Evolutionary conservation across 2,888 invertebrate species (phyloP), one percentile per base, ranked within the genome.

Genomic region (Timandra comae): DNA sequence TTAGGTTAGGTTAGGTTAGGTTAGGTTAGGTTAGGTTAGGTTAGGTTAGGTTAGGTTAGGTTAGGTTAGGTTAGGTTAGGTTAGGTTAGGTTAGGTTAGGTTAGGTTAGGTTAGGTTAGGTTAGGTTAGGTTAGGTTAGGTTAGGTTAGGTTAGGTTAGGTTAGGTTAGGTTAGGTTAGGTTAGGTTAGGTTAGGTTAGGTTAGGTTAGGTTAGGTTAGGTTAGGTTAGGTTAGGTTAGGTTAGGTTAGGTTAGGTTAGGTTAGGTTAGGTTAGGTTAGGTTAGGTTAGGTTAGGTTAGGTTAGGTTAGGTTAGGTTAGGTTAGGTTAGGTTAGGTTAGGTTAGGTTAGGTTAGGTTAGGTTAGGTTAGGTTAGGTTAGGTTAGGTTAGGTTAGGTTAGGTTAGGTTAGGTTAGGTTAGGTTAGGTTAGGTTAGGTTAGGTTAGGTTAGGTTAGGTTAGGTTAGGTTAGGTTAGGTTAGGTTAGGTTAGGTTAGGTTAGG

Each of bases 141-240:
- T 35, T 35, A 35, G 35, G 35, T 24, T n/a, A n/a, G n/a, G n/a
- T n/a, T n/a, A n/a, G n/a, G n/a, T n/a, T n/a, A 21, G 25, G 28
- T 25, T 24, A 8, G 24, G 33, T 25, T 25, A 27, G 29, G 31
- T 32, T 37, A 27, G 29, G 26, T 32, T 30, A 21, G 29, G 29
- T 30, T 38, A 30, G 34, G 31, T 38, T 38, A 27, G 34, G 30
- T 31, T 38, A 27, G 34, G 31, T 34, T 38, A 29, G 29, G 29
- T 33, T 33, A 27, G 32, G 32, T 32, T 37, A 37, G 41, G 41
- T 38, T 41, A 35, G 38, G 43, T 39, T 46, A 33, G 39, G 41
- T 31, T 36, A 34, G 35, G 41, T 38, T 36, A 33, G 34, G 36
- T 36, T 41, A 36, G 40, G 40, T 38, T 41, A 35, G 38, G 38